Conservation (phyloP, 2,797 vertebrate species). For the Ambastaia sidthimunki region DNA sequence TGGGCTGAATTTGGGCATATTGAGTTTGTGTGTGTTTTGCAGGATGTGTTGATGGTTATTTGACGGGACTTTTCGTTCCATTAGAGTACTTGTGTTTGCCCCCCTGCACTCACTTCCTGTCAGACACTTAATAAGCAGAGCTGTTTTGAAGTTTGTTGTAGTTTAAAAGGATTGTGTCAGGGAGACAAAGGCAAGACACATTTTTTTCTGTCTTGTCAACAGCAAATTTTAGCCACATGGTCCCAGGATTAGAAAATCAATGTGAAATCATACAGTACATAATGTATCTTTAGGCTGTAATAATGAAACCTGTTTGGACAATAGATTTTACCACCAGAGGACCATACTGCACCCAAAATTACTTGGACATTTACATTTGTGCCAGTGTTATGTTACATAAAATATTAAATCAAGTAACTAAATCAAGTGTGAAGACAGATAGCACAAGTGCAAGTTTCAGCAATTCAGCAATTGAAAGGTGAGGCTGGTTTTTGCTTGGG, state of each 20-base stretch:
- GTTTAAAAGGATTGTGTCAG: slow-evolving; percentile 5
- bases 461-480: no score
- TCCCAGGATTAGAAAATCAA: not conserved
- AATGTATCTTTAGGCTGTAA: not conserved
- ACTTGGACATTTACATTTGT: no score
- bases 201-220: not conserved
- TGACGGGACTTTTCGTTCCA: slow-evolving; percentile 25
- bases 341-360: not conserved
- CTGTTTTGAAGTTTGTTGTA: slow-evolving; percentile 15
- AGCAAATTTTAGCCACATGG: not conserved
- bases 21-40: not conserved
- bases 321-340: not conserved
- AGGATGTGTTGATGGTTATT: slow-evolving; percentile 27
- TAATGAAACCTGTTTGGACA: not conserved
- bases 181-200: not conserved
- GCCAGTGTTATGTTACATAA: not conserved
- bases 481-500: no score
- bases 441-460: no score
- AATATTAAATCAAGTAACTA: not conserved
- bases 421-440: no score
- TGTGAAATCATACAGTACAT: not conserved
- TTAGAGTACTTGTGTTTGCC: slow-evolving; percentile 5
- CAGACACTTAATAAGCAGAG: slow-evolving; percentile 16
- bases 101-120: not conserved
- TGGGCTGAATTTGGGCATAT: not conserved